A percentile compares a stretch with the other conserved stretches of the same genome.
These are phyloP conservation scores for Hippolais icterina DNA, from an alignment of 2,113 vertebrate genomes.

Conservation along the genomic window DNA sequence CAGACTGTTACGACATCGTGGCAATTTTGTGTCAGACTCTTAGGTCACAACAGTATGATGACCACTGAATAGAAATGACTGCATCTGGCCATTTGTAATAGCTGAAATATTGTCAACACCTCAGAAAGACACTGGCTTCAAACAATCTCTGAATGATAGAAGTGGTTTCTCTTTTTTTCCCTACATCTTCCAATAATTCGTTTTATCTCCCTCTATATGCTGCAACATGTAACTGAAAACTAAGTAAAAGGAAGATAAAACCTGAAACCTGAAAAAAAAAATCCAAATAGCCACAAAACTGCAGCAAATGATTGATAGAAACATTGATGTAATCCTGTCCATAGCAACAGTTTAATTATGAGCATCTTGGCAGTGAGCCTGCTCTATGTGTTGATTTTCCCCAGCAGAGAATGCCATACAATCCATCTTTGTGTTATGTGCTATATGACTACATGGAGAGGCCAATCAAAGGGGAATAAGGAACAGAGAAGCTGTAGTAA, in stretches of 20 bases:
- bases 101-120: background rate
- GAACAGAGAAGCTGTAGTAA: slow-evolving; percentile 53
- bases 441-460: slow-evolving; percentile 73
- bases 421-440: slow-evolving; percentile 81
- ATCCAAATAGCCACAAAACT: background rate
- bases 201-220: background rate
- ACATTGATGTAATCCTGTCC: slow-evolving; percentile 57
- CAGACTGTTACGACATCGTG: too few relatives aligned
- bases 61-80: background rate
- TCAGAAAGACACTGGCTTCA: background rate
- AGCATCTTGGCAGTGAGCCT: slow-evolving; percentile 74
- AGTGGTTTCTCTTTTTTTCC: background rate
- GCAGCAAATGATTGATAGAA: slow-evolving; percentile 35
- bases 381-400: slow-evolving; percentile 79
- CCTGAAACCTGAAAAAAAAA: background rate
- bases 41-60: background rate
- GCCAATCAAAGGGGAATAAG: slow-evolving; percentile 74
- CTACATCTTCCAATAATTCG: background rate
- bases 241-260: background rate
- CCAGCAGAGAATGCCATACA: slow-evolving; percentile 78
- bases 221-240: background rate
- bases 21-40: background rate
- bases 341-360: slow-evolving; percentile 78
- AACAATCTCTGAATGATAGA: background rate
- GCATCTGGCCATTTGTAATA: background rate